Evolutionary conservation across 2,888 invertebrate genomes (phyloP), one percentile per base, ranked within the genome.

Genomic region (Acrobasis consociella): DNA sequence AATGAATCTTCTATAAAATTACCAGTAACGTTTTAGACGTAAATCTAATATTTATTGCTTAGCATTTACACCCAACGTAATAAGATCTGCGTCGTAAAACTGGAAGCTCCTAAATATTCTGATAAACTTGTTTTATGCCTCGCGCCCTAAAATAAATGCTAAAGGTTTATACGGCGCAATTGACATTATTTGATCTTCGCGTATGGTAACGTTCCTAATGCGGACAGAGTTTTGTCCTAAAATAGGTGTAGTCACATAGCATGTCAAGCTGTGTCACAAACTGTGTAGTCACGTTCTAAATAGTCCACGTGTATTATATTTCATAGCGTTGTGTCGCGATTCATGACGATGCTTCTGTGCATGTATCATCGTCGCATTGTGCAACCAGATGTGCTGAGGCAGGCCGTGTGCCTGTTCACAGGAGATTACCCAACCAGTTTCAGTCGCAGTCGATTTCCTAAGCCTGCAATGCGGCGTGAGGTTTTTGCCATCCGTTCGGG

Each of bases 231-330:
- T 69, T 63, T 72, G 70, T 72, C 73, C 72, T 73, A 77, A 77
- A 81, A 76, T 73, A 72, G 73, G 69, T 64, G 69, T 72, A 75
- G 68, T 70, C 72, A 77, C 73, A 75, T 66, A 72, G 71, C 75
- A 72, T 77, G 75, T 72, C 74, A 71, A 75, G 77, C 78, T 80
- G 77, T 83, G 79, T 83, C 80, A 77, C 77, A 70, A n/a, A n/a
- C n/a, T n/a, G 77, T 75, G 76, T 76, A 78, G 88, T 87, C 87
- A 86, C 87, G 88, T 87, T 87, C 88, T 82, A 81, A 86, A 87
- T 88, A 87, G 78, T 81, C 80, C 74, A 80, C 76, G 80, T 81
- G 85, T 85, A 85, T 86, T 84, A 83, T 82, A 83, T 86, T 86
- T 84, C 86, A 80, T 73, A 78, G 78, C 74, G 74, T 82, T 83